Evolutionary conservation across 2,113 vertebrate species (phyloP).

Genomic region (Stegastes partitus): DNA sequence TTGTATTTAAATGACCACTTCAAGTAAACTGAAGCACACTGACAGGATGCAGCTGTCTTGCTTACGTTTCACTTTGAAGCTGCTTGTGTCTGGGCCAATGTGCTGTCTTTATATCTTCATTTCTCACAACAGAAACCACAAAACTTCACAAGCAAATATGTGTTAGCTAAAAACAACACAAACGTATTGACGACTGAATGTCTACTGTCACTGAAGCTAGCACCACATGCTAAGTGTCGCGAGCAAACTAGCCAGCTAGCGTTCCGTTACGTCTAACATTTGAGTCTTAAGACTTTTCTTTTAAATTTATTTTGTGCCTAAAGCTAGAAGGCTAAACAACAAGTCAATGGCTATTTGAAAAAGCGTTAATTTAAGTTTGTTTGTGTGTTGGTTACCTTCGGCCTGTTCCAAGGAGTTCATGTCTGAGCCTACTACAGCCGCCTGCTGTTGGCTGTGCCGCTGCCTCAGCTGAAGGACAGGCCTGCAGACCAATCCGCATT

Average conservation of each 20-base stretch:
- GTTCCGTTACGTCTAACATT: not conserved
- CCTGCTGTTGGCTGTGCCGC: constrained; percentile 10
- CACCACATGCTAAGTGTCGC: constrained; percentile 52
- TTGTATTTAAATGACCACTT: not conserved
- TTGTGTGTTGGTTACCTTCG: constrained; percentile 86
- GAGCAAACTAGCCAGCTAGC: not conserved
- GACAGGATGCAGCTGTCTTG: too few relatives aligned
- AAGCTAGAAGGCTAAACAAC: not conserved
- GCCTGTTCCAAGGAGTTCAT: constrained; percentile 97
- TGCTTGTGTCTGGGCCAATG: too few relatives aligned
- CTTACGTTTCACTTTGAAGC: not conserved
- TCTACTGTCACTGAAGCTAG: constrained; percentile 23
- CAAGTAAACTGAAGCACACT: not conserved
- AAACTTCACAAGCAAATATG: not conserved
- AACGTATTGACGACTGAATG: not conserved
- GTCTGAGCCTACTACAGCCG: constrained; percentile 50
- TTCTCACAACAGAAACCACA: not conserved
- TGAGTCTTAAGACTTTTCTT: not conserved
- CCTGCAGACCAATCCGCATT: constrained; percentile 43
- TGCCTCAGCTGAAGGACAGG: constrained; percentile 37
- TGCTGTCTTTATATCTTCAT: not conserved
- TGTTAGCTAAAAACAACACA: not conserved
- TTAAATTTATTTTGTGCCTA: rapidly evolving
- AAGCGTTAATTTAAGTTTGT: not conserved
- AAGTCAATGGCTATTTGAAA: rapidly evolving